Evolutionary conservation across 2,888 invertebrate species (phyloP).

Genomic region (Ichneumon xanthorius): DNA sequence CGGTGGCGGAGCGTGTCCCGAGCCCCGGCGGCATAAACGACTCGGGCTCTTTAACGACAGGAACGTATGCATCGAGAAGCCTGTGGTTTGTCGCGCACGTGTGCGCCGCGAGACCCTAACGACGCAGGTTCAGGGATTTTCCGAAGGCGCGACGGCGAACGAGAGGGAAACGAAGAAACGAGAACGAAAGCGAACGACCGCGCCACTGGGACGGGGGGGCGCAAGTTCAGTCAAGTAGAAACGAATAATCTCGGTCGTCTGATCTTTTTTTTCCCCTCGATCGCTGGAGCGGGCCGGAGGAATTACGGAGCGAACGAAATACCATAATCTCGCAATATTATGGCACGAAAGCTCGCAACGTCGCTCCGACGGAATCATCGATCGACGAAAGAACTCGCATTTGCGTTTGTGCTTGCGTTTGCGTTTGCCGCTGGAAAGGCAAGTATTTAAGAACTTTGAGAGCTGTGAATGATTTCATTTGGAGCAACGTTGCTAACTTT

Average conservation of each 20-base stretch:
- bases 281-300: too few species aligned
- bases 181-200: constrained; percentile 27
- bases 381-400: too few species aligned
- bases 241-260: constrained; percentile 28
- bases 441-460: too few species aligned
- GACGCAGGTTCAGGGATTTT: constrained; percentile 47
- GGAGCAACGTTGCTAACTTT: too few species aligned
- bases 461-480: too few species aligned
- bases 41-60: constrained; percentile 26
- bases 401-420: too few species aligned
- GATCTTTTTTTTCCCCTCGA: background rate
- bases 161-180: constrained; percentile 28
- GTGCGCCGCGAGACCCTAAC: background rate
- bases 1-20: constrained; percentile 18
- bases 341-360: too few species aligned
- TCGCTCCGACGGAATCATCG: too few species aligned
- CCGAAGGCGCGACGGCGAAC: constrained; percentile 29
- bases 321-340: background rate
- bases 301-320: background rate
- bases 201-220: background rate
- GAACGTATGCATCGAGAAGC: constrained; percentile 1
- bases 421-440: too few species aligned
- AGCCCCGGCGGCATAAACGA: background rate
- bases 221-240: constrained; percentile 15
- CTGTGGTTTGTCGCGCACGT: background rate